A percentile compares a stretch with the other conserved stretches of the same genome.
Evolutionary conservation across 2,888 invertebrate species (phyloP).

Genomic region (Ectobius pallidus): DNA sequence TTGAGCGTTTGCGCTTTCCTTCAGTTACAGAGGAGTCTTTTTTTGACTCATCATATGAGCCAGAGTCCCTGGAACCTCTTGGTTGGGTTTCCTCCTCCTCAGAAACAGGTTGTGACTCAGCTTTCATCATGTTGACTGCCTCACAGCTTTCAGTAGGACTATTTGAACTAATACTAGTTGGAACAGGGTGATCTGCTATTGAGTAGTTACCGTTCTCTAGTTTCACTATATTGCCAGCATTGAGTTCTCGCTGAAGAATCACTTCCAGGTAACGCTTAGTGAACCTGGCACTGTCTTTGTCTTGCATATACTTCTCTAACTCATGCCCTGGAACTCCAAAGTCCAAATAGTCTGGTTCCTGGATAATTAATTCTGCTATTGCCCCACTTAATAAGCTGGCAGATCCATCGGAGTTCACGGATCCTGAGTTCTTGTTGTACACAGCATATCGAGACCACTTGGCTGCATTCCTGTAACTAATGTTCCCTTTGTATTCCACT

Average conservation of each 20-base stretch:
- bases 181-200: slow-evolving; percentile 50
- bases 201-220: slow-evolving; percentile 72
- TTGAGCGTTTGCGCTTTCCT: slow-evolving; percentile 64
- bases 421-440: slow-evolving; percentile 45
- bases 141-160: slow-evolving; percentile 6
- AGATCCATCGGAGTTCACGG: slow-evolving; percentile 51
- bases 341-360: slow-evolving; percentile 73
- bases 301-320: slow-evolving; percentile 67
- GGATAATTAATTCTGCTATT: slow-evolving; percentile 72
- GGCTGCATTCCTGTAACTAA: slow-evolving; percentile 82
- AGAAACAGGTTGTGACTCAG: slow-evolving; percentile 26
- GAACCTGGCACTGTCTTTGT: slow-evolving; percentile 59
- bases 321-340: slow-evolving; percentile 73
- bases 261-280: slow-evolving; percentile 53
- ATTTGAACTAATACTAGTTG: slow-evolving; percentile 5
- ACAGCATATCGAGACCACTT: slow-evolving; percentile 62
- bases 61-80: not conserved
- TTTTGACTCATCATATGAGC: not conserved
- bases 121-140: slow-evolving; percentile 33
- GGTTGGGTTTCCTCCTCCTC: slow-evolving; percentile 9
- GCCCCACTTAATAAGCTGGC: slow-evolving; percentile 66
- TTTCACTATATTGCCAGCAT: slow-evolving; percentile 69
- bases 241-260: slow-evolving; percentile 72
- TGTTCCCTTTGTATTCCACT: slow-evolving; percentile 86
- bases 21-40: slow-evolving; percentile 8